Evolutionary conservation across 2,113 vertebrate genomes (phyloP).

Genomic region (Onychostruthus taczanowskii): DNA sequence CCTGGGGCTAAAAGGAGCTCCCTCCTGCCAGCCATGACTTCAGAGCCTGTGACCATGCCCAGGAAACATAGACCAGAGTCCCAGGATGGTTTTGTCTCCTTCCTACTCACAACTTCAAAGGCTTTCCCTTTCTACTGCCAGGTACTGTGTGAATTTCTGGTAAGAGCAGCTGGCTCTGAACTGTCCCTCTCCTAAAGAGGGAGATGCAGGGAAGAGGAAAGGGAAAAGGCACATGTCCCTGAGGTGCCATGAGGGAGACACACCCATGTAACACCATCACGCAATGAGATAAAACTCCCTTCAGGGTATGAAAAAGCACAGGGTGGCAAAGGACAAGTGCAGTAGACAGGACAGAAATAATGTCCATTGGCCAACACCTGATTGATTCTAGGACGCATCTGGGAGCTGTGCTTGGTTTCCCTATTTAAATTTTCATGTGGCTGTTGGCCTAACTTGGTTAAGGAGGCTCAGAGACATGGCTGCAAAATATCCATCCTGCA

Average conservation of each 20-base stretch:
- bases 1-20: background rate
- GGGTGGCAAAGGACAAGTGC: background rate
- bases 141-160: background rate
- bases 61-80: background rate
- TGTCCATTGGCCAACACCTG: background rate
- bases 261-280: rapidly evolving
- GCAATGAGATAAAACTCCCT: background rate
- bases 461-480: background rate
- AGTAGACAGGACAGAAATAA: background rate
- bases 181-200: background rate
- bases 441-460: background rate
- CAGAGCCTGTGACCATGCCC: background rate
- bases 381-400: background rate
- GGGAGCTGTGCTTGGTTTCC: background rate
- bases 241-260: rapidly evolving
- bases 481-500: background rate
- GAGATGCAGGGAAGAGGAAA: background rate
- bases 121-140: background rate
- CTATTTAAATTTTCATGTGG: background rate
- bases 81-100: background rate
- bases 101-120: background rate
- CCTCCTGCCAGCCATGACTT: rapidly evolving
- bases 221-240: rapidly evolving
- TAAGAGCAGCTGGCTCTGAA: background rate
- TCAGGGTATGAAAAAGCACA: background rate